A percentile compares a stretch with the other conserved stretches of the same genome.
Conservation (phyloP, 1,140 invertebrate genomes). For the Drosophila tsacasi region DNA sequence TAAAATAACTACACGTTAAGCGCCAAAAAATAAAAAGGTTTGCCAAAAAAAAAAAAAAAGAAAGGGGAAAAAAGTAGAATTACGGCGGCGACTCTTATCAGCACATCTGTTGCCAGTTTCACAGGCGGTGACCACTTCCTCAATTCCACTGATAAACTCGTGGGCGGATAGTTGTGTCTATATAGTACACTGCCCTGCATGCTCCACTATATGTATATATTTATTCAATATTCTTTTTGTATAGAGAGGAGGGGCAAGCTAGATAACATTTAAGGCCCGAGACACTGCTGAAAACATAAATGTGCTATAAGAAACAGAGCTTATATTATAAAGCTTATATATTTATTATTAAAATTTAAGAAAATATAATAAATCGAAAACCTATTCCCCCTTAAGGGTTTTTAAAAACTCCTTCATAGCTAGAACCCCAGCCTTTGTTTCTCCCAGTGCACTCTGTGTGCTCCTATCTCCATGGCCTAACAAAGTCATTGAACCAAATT, state of each 20-base stretch:
- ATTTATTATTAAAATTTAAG: neutral
- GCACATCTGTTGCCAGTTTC: slow-evolving; percentile 62
- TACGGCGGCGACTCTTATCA: slow-evolving; percentile 49
- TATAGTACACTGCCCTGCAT: slow-evolving; percentile 7
- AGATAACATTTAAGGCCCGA: slow-evolving; percentile 44
- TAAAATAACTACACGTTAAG: slow-evolving; percentile 54
- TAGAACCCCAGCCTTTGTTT: neutral
- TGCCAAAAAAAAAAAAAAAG: slow-evolving; percentile 49
- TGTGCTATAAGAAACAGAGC: neutral
- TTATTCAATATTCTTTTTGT: slow-evolving; percentile 1
- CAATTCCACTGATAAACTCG: slow-evolving; percentile 75
- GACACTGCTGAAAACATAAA: slow-evolving; percentile 2
- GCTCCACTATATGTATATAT: neutral
- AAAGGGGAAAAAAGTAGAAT: slow-evolving; percentile 13
- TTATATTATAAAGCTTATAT: neutral
- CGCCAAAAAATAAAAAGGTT: slow-evolving; percentile 41
- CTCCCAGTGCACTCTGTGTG: slow-evolving; percentile 16
- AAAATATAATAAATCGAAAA: neutral
- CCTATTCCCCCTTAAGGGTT: neutral
- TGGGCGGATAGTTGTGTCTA: slow-evolving; percentile 57
- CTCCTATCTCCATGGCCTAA: slow-evolving; percentile 64
- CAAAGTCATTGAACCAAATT: slow-evolving; percentile 82
- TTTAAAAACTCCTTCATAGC: too few relatives aligned
- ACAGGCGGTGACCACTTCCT: slow-evolving; percentile 65
- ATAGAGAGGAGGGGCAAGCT: slow-evolving; percentile 32